Conservation (phyloP, 1,140 invertebrate species). For the Branchinecta lindahli region DNA sequence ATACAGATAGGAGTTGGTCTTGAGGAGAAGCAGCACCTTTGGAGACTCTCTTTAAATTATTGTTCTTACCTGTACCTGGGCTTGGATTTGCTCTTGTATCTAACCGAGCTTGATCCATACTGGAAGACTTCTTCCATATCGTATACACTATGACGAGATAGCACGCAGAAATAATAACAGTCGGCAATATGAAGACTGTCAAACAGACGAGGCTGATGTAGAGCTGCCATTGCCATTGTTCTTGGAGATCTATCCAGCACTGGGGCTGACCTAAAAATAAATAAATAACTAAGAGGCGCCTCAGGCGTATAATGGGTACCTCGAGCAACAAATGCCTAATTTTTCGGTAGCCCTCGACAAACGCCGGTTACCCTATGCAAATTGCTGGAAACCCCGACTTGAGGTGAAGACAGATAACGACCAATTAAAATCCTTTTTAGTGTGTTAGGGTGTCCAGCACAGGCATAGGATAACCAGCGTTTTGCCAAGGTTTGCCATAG, state of each 20-base stretch:
- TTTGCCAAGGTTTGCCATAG: too few relatives aligned
- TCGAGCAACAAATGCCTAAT: not conserved
- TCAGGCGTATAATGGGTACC: not conserved
- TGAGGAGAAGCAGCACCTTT: not conserved
- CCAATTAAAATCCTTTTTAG: too few relatives aligned
- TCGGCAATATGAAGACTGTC: constrained; percentile 69
- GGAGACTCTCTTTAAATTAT: not conserved
- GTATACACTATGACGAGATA: constrained; percentile 82
- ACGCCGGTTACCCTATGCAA: too few relatives aligned
- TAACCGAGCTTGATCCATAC: constrained; percentile 23
- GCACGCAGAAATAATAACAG: constrained; percentile 74
- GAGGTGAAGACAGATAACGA: too few relatives aligned
- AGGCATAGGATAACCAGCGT: too few relatives aligned
- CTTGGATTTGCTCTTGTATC: constrained; percentile 14
- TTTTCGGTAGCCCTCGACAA: too few relatives aligned
- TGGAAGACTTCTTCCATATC: constrained; percentile 62
- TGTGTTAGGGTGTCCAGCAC: too few relatives aligned
- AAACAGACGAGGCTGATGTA: constrained; percentile 72
- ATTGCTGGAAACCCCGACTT: too few relatives aligned
- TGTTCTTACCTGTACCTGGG: not conserved
- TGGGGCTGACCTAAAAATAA: constrained; percentile 47
- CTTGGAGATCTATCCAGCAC: constrained; percentile 75
- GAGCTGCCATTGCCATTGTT: constrained; percentile 61
- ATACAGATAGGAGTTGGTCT: not conserved
- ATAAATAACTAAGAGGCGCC: not conserved